phyloP scores from a whole-genome alignment of 1,140 invertebrate genomes.

The Listronotus oregonensis region DNA sequence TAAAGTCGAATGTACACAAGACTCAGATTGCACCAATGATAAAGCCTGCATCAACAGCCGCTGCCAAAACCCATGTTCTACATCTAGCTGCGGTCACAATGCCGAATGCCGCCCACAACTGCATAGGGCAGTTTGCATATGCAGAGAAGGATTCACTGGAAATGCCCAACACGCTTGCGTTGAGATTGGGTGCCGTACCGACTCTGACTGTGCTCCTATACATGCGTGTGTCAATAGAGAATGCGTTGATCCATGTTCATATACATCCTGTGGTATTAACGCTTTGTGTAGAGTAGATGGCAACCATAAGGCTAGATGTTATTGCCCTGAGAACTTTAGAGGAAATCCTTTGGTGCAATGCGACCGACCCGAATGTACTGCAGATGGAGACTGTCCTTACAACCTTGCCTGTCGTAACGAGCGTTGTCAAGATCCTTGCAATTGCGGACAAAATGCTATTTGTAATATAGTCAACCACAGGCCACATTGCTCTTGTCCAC shows the following conservation, averaged over 20 bases:
- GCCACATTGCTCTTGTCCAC: conserved; percentile 79
- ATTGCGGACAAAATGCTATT: conserved; percentile 69
- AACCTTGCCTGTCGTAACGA: conserved; percentile 76
- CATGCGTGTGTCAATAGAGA: conserved; percentile 84
- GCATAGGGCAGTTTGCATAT: conserved; percentile 83
- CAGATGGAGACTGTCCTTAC: conserved; percentile 73
- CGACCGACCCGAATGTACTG: conserved; percentile 75
- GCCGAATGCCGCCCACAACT: conserved; percentile 80
- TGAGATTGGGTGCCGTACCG: conserved; percentile 81
- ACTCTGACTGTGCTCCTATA: conserved; percentile 80
- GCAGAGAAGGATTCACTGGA: conserved; percentile 81
- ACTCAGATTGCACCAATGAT: conserved; percentile 82
- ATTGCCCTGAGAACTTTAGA: conserved; percentile 74
- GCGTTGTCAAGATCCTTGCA: conserved; percentile 80
- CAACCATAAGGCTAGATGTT: conserved; percentile 77
- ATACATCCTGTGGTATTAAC: conserved; percentile 81
- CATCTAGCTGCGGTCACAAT: conserved; percentile 73
- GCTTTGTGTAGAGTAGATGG: conserved; percentile 76
- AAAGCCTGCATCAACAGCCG: conserved; percentile 80
- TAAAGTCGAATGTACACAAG: conserved; percentile 76
- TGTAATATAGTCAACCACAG: conserved; percentile 79
- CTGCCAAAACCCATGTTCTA: conserved; percentile 78
- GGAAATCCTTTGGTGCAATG: conserved; percentile 79
- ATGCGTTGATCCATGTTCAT: conserved; percentile 80
- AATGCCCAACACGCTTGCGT: conserved; percentile 81